phyloP scores from a whole-genome alignment of 2,888 invertebrate species.

The Gordius sp. region DNA sequence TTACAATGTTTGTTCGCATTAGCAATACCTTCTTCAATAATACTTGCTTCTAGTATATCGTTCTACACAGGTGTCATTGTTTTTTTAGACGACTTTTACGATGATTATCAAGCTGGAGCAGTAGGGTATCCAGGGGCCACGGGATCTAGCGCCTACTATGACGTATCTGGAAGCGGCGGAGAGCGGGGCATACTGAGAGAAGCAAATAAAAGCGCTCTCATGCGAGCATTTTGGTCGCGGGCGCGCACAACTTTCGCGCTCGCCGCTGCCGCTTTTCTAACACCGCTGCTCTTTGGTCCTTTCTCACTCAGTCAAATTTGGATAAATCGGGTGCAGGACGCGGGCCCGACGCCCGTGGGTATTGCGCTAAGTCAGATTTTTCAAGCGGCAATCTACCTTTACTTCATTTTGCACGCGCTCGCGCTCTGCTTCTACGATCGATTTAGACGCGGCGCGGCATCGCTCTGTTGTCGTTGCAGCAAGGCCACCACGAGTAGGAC shows the following conservation, averaged over 20 bases:
- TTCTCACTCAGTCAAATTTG: neutral
- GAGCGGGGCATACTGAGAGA: constrained; percentile 5
- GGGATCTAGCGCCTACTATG: too few species aligned
- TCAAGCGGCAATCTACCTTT: neutral
- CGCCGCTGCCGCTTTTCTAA: neutral
- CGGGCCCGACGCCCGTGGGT: neutral
- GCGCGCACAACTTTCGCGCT: neutral
- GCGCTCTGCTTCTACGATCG: neutral
- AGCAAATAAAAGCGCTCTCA: neutral
- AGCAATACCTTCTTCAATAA: too few species aligned
- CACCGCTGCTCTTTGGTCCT: neutral
- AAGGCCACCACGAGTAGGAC: neutral
- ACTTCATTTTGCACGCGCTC: neutral
- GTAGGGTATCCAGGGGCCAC: too few species aligned
- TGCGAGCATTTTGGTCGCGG: neutral
- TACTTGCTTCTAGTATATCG: too few species aligned
- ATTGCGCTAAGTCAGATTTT: constrained; percentile 7
- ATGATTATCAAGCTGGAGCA: too few species aligned
- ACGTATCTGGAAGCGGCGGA: constrained; percentile 1
- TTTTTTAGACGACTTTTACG: too few species aligned
- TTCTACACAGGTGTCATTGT: too few species aligned
- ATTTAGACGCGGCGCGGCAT: neutral
- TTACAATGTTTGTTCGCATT: too few species aligned
- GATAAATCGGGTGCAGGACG: neutral
- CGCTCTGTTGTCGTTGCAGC: neutral